These are phyloP conservation scores for Macrotrachela quadricornifera DNA, from an alignment of 1,140 invertebrate genomes.

Conservation along the genomic window DNA sequence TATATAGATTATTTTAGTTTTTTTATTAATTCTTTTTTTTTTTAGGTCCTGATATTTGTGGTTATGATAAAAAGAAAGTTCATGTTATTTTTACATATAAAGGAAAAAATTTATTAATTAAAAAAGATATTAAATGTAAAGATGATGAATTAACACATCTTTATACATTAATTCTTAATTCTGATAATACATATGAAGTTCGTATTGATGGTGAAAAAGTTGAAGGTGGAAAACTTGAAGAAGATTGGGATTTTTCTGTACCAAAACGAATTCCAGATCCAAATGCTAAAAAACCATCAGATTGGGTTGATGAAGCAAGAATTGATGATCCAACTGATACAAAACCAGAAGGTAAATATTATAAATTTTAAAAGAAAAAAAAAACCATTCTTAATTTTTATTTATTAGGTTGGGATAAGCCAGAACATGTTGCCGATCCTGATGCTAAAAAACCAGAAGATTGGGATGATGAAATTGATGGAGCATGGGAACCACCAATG, in stretches of 20 bases:
- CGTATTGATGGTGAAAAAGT: constrained; percentile 92
- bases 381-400: too few species aligned
- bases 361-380: too few species aligned
- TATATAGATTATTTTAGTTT: too few species aligned
- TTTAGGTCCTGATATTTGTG: constrained; percentile 77
- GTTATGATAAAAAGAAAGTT: constrained; percentile 90
- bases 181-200: constrained; percentile 82
- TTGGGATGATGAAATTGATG: constrained; percentile 99
- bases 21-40: too few species aligned
- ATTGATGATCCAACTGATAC: constrained; percentile 9
- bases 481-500: constrained; percentile 78
- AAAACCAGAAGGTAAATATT: constrained; percentile 1
- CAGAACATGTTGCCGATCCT: constrained; percentile 19
- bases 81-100: constrained; percentile 99
- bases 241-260: constrained; percentile 87
- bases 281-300: constrained; percentile 69
- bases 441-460: constrained; percentile 40
- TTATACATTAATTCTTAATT: constrained; percentile 80
- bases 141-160: constrained; percentile 91
- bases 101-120: constrained; percentile 85
- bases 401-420: constrained; percentile 6
- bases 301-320: constrained; percentile 35
- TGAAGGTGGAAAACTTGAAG: constrained; percentile 76
- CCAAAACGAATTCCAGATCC: constrained; percentile 41
- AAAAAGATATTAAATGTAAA: constrained; percentile 53